Conservation (phyloP, 1,140 invertebrate genomes). For the Frieseomelitta varia region DNA sequence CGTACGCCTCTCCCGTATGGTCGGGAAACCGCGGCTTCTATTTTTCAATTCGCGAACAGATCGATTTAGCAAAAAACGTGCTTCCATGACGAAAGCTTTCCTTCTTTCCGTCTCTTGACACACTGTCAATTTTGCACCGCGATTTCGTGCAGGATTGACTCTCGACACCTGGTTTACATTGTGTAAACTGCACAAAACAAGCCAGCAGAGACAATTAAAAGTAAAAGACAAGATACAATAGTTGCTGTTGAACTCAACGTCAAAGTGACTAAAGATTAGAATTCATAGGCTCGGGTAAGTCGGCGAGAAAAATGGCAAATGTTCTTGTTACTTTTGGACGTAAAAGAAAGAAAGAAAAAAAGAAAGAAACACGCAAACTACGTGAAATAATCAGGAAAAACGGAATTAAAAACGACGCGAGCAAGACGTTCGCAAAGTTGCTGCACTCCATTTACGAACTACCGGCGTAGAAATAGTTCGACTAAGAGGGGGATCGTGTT, state of each 20-base stretch:
- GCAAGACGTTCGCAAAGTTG: neutral
- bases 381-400: neutral
- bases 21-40: neutral
- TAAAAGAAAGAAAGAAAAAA: no score
- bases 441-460: neutral
- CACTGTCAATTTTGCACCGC: neutral
- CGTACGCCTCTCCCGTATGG: neutral
- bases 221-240: no score
- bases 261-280: no score
- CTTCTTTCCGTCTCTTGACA: neutral
- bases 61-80: slow-evolving; percentile 27
- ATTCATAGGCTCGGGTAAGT: no score
- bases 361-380: neutral
- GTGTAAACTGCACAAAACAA: no score
- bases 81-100: neutral
- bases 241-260: no score
- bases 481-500: neutral
- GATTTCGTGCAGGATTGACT: neutral
- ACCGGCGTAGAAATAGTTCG: neutral
- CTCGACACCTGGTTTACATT: neutral
- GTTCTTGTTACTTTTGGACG: neutral
- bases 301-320: neutral
- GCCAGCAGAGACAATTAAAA: no score
- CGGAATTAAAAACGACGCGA: neutral
- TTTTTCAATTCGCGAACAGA: neutral